Evolutionary conservation across 2,113 vertebrate species (phyloP).

Genomic region (Psittacus erithacus): DNA sequence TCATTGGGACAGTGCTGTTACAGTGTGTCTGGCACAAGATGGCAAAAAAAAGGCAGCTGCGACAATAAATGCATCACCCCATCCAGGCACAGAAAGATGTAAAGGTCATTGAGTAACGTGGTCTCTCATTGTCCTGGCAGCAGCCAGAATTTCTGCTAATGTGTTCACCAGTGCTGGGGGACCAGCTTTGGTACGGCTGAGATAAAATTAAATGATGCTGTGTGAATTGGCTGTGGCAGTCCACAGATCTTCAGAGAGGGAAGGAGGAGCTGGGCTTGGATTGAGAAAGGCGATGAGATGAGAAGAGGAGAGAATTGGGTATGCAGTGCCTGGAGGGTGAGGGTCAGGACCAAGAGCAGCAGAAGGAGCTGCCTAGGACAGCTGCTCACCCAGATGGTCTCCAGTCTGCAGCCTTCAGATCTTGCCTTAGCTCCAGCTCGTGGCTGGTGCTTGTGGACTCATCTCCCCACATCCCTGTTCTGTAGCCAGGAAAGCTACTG

Average conservation of each 20-base stretch:
- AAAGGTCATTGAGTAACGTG: not conserved
- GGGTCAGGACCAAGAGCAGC: constrained; percentile 55
- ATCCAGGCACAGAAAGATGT: not conserved
- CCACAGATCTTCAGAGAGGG: not conserved
- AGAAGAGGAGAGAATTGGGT: constrained; percentile 3
- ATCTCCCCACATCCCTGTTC: not conserved
- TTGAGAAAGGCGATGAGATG: constrained; percentile 1
- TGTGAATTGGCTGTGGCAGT: not conserved
- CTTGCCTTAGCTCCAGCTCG: not conserved
- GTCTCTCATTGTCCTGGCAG: not conserved
- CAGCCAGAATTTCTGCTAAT: not conserved
- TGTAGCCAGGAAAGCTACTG: not conserved
- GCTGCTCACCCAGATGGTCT: constrained; percentile 59
- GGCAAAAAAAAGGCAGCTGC: not conserved
- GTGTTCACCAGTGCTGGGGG: not conserved
- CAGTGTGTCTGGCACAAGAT: accelerated
- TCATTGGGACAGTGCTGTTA: not conserved
- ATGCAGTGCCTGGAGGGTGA: constrained; percentile 52
- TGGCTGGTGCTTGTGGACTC: constrained; percentile 7
- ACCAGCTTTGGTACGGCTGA: not conserved
- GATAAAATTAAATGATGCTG: not conserved
- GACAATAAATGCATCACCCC: not conserved
- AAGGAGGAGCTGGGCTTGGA: not conserved
- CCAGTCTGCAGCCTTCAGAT: constrained; percentile 18
- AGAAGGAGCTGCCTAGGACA: constrained; percentile 57